Percentiles rank a stretch among this genome's conserved stretches.
Conservation (phyloP, 2,888 invertebrate species). For the Hirtodrosophila alboralis region DNA sequence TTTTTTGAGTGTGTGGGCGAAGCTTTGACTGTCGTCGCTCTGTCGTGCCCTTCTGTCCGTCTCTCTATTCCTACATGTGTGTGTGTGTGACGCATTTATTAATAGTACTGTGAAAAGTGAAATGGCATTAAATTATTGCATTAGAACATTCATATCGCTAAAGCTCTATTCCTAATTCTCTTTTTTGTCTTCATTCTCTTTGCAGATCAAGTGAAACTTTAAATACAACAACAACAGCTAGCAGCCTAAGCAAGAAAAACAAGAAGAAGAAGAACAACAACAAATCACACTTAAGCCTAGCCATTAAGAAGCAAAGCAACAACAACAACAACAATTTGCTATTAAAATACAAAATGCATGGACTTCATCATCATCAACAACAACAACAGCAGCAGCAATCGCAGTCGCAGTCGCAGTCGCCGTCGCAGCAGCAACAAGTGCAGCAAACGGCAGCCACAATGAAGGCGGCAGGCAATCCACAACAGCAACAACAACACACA, state of each 20-base stretch:
- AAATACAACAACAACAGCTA: constrained; percentile 57
- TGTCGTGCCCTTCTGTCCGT: no score
- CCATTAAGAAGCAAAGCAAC: constrained; percentile 35
- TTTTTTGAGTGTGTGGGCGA: constrained; percentile 44
- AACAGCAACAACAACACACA: constrained; percentile 29
- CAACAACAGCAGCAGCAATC: constrained; percentile 34
- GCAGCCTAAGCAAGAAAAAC: constrained; percentile 31
- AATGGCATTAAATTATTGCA: constrained; percentile 19
- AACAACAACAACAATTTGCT: constrained; percentile 42
- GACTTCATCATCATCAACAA: constrained; percentile 61
- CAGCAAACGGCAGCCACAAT: constrained; percentile 38
- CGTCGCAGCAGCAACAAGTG: constrained; percentile 34
- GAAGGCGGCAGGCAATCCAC: constrained; percentile 44
- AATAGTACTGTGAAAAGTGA: constrained; percentile 41
- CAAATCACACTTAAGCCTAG: constrained; percentile 45
- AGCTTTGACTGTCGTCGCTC: constrained; percentile 51
- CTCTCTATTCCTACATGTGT: constrained; percentile 12
- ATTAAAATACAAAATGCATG: constrained; percentile 63
- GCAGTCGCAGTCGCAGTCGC: constrained; percentile 32
- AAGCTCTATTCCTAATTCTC: constrained; percentile 20
- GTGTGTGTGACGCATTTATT: constrained; percentile 47
- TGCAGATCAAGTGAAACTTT: constrained; percentile 70
- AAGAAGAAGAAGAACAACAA: no score
- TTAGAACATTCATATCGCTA: constrained; percentile 13
- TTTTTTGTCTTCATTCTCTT: constrained; percentile 22